Base-by-base conservation (phyloP, 2,888 invertebrate species). In the Unio delphinus region DNA sequence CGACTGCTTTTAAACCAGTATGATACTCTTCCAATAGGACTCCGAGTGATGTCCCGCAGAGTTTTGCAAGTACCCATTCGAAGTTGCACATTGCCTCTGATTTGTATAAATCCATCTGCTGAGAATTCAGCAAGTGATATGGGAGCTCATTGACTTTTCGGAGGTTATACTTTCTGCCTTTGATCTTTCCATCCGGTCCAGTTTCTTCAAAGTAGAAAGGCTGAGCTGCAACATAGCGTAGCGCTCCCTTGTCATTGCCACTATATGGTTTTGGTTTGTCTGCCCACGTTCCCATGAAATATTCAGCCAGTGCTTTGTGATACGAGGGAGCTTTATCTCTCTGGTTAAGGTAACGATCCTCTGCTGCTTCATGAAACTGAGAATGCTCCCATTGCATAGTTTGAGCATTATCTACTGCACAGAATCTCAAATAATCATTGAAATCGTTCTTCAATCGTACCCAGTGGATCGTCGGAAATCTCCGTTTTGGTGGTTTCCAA, bases 61-160 rank as follows among this genome's bases (percentile, higher is more conserved):
- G 91, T 90, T 96, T 96, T 82, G 95, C 94, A 83, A 93, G 93
- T 58, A 96, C 92, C 95, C 95, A 96, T 80, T 93, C 92, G 55
- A 94, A 91, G 86, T 95, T 94, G 67, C 94, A 94, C 87, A 96
- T 93, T 87, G 94, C 95, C 26, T 92, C 92, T 66, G 93, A 93
- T 78, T 92, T 92, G 69, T 94, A 92, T 23, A 74, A 68, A 6
- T 83, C 92, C 45, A 75, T 75, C 75, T 82, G 92, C 90, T 82
- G 91, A 89, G 87, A 82, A 81, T 93, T 92, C 88, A 93, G 92
- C 87, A 93, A 93, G 86, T 95, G 95, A 90, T 93, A 95, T 62
- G 96, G 95, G 64, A 96, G 91, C 90, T 96, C 96, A 88, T 95
- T 94, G 74, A 95, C 92, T 91, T 94, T 95, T 84, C 96, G 92